Conservation (phyloP, 1,140 invertebrate species). For the Popillia japonica region DNA sequence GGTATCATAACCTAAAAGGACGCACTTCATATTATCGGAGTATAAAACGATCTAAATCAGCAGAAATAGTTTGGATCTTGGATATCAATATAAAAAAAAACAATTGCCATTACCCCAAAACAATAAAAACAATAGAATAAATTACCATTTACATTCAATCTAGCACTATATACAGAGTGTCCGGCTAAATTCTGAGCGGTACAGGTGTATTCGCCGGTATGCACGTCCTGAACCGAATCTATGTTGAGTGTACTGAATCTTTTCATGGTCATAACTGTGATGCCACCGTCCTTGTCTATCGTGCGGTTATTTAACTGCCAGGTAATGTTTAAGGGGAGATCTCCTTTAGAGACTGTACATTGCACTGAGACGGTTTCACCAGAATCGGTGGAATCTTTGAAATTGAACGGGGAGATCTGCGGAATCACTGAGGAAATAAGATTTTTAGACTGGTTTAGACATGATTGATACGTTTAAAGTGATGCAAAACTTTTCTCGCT, state of each 20-base stretch:
- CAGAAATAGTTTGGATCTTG: neutral
- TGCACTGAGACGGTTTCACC: conserved; percentile 61
- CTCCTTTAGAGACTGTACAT: conserved; percentile 73
- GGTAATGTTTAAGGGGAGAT: conserved; percentile 71
- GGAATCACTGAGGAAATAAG: conserved; percentile 70
- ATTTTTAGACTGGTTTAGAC: too few relatives aligned
- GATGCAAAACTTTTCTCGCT: neutral
- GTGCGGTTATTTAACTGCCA: conserved; percentile 64
- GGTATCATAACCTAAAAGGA: too few relatives aligned
- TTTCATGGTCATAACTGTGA: conserved; percentile 62
- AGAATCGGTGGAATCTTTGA: conserved; percentile 65
- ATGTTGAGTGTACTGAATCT: conserved; percentile 68
- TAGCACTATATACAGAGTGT: conserved; percentile 59
- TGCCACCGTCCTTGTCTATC: conserved; percentile 55
- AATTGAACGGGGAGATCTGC: conserved; percentile 65
- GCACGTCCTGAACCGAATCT: conserved; percentile 63
- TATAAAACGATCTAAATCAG: neutral
- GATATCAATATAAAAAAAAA: neutral
- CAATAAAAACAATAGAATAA: neutral
- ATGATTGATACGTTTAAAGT: neutral
- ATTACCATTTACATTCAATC: conserved; percentile 67
- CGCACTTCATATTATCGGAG: too few relatives aligned
- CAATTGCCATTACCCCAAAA: neutral
- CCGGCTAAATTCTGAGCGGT: conserved; percentile 64
- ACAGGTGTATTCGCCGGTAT: conserved; percentile 70